A percentile compares a stretch with the other conserved stretches of the same genome.
Conservation (phyloP, 2,888 invertebrate genomes). For the Acleris cristana region DNA sequence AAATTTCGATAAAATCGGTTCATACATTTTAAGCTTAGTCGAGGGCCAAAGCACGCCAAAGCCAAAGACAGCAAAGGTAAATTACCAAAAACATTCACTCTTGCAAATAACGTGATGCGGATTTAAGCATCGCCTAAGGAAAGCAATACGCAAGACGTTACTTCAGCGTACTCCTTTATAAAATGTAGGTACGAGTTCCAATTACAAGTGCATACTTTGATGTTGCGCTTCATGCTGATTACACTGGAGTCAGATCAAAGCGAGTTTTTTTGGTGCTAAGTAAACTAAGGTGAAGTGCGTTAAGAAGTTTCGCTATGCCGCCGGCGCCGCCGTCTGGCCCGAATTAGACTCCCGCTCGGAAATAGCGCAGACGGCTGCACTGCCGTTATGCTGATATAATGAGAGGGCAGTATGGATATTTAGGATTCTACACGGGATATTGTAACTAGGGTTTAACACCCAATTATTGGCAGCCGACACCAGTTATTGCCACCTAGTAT, state of each 20-base stretch:
- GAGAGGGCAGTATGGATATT: slow-evolving; percentile 27
- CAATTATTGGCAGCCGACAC: too few relatives aligned
- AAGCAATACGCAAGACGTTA: too few relatives aligned
- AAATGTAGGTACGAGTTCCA: too few relatives aligned
- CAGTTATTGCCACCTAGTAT: too few relatives aligned
- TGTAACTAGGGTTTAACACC: background rate
- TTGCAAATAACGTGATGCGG: too few relatives aligned
- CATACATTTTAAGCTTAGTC: too few relatives aligned
- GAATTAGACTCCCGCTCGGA: slow-evolving; percentile 57
- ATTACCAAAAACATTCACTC: too few relatives aligned
- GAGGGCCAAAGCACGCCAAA: too few relatives aligned
- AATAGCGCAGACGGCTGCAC: slow-evolving; percentile 64
- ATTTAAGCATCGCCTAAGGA: too few relatives aligned
- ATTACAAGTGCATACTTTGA: background rate
- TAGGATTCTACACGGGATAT: slow-evolving; percentile 17
- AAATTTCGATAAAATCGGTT: too few relatives aligned
- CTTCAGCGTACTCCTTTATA: too few relatives aligned
- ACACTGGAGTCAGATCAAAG: slow-evolving; percentile 55
- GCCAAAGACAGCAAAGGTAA: too few relatives aligned
- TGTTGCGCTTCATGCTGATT: slow-evolving; percentile 15
- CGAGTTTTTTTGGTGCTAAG: slow-evolving; percentile 53
- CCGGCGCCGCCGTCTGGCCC: slow-evolving; percentile 59
- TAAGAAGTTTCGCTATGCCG: slow-evolving; percentile 52
- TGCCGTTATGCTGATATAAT: slow-evolving; percentile 23
- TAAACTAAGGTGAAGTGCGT: slow-evolving; percentile 58